phyloP scores from a whole-genome alignment of 2,888 invertebrate genomes.

The Agelastica alni region DNA sequence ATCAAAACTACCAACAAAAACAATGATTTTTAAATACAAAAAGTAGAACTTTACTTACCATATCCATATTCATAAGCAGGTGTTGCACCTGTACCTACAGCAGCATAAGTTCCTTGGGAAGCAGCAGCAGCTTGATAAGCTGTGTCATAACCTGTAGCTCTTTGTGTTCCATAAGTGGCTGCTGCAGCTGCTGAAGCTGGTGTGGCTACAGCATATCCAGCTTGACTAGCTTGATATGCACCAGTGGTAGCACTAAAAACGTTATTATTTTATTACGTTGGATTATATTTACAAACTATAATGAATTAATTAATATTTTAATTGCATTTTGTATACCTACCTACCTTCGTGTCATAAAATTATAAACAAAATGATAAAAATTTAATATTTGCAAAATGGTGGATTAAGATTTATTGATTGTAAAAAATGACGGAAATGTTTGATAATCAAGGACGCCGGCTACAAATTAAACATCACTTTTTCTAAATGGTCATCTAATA shows the following conservation, averaged over 20 bases:
- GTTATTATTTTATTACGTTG: background rate
- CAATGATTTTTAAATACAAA: no score
- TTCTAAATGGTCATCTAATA: background rate
- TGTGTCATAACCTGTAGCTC: conserved; percentile 81
- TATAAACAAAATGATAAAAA: background rate
- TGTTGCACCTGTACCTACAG: conserved; percentile 59
- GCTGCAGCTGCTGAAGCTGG: conserved; percentile 74
- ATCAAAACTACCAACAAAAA: no score
- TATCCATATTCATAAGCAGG: conserved; percentile 73
- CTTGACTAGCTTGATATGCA: conserved; percentile 81
- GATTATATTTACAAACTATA: no score
- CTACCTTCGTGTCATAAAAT: background rate
- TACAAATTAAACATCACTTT: background rate
- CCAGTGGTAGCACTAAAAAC: conserved; percentile 66
- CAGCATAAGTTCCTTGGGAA: conserved; percentile 70
- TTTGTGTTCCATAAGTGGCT: conserved; percentile 82
- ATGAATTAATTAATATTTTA: no score
- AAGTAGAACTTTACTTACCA: conserved; percentile 61
- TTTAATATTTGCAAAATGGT: conserved; percentile 5
- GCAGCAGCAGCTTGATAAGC: conserved; percentile 81
- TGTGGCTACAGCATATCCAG: conserved; percentile 82
- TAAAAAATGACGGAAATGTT: background rate
- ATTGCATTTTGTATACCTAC: no score
- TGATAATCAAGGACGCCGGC: conserved; percentile 17
- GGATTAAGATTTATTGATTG: conserved; percentile 12